phyloP scores from a whole-genome alignment of 2,888 invertebrate species.

The Chalcosyrphus nemorum region DNA sequence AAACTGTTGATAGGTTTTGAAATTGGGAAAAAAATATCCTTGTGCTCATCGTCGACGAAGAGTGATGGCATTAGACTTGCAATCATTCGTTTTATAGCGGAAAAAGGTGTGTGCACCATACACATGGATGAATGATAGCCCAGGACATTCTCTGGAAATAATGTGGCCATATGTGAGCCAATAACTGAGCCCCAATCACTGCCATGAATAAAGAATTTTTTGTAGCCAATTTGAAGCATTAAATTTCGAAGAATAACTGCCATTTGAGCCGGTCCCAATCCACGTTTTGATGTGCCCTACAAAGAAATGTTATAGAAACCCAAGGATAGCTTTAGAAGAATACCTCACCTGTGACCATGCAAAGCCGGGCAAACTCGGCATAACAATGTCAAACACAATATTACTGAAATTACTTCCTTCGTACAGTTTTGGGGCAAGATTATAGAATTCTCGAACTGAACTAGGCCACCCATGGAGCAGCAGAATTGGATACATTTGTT shows the following conservation, averaged over 20 bases:
- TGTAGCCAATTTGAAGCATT: conserved; percentile 86
- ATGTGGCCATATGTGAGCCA: conserved; percentile 84
- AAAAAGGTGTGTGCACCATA: conserved; percentile 77
- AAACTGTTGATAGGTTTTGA: conserved; percentile 75
- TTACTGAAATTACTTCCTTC: conserved; percentile 80
- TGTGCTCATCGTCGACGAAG: conserved; percentile 83
- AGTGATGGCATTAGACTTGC: conserved; percentile 84
- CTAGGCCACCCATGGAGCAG: conserved; percentile 96
- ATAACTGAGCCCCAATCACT: conserved; percentile 93
- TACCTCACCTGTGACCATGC: conserved; percentile 80
- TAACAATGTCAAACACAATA: conserved; percentile 85
- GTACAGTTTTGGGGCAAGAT: conserved; percentile 87
- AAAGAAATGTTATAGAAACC: too few relatives aligned
- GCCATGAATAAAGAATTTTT: conserved; percentile 87
- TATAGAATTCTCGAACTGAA: conserved; percentile 92
- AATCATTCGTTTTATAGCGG: conserved; percentile 80
- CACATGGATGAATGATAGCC: conserved; percentile 87
- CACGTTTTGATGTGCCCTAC: conserved; percentile 58
- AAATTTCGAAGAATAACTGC: conserved; percentile 85
- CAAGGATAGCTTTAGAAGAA: too few relatives aligned
- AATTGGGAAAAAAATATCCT: conserved; percentile 83
- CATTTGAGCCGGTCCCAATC: conserved; percentile 81
- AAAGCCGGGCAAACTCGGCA: conserved; percentile 83
- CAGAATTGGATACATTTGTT: conserved; percentile 80
- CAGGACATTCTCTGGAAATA: conserved; percentile 86